Percentiles rank a stretch among this genome's conserved stretches.
These are phyloP conservation scores for Mesorhabditis belari DNA, from an alignment of 2,888 invertebrate species.

Conservation along the genomic window DNA sequence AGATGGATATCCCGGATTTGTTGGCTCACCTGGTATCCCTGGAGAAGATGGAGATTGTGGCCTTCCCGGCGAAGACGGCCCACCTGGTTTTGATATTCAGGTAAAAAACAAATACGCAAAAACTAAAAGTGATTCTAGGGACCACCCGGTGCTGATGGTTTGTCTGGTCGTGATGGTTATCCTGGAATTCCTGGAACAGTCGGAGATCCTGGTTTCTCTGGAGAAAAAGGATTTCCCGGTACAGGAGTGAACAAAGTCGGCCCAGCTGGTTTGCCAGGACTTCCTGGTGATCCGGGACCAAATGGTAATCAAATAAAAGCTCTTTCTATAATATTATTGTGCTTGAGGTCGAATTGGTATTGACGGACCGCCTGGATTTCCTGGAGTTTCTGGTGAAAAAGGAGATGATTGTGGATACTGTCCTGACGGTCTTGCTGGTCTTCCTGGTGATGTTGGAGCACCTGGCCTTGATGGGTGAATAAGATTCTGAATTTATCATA, in stretches of 20 bases:
- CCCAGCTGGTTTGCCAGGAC: constrained; percentile 49
- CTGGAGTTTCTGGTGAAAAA: constrained; percentile 26
- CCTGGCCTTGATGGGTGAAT: constrained; percentile 26
- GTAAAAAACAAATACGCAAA: constrained; percentile 1
- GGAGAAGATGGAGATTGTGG: constrained; percentile 46
- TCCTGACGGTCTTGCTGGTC: constrained; percentile 54
- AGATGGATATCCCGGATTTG: constrained; percentile 34
- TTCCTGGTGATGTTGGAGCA: constrained; percentile 22
- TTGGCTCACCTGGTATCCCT: constrained; percentile 52
- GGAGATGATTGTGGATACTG: constrained; percentile 62
- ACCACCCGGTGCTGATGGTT: constrained; percentile 37
- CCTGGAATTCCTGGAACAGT: constrained; percentile 48
- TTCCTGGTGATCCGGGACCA: constrained; percentile 38
- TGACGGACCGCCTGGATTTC: constrained; percentile 30
- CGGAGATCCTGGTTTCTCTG: constrained; percentile 46
- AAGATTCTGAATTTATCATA: too few species aligned
- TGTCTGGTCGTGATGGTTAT: constrained; percentile 46
- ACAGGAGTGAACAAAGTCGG: constrained; percentile 51
- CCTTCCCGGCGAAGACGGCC: constrained; percentile 28
- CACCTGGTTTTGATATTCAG: constrained; percentile 25
- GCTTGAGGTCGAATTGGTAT: constrained; percentile 23
- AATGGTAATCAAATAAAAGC: constrained; percentile 9
- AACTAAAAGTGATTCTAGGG: constrained; percentile 14
- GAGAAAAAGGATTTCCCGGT: constrained; percentile 49
- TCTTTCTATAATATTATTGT: too few species aligned